Conservation (phyloP, 92 coral and sea anemone genomes). For the Parazoanthus darwini region DNA sequence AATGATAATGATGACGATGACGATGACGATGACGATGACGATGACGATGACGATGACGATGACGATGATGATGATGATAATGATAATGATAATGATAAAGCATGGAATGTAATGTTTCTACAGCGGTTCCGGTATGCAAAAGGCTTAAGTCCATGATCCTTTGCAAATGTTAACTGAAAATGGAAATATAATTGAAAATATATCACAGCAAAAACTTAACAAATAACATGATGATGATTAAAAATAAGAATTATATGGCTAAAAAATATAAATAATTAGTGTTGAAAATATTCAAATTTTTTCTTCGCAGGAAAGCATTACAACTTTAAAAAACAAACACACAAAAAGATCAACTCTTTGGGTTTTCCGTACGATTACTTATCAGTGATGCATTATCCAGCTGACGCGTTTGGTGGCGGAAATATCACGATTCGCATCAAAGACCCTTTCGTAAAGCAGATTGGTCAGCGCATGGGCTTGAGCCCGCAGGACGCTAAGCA, state of each 20-base stretch:
- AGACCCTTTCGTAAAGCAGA: conserved; percentile 27
- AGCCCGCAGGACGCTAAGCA: conserved; percentile 49
- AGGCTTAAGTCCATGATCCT: too few relatives aligned
- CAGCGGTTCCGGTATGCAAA: too few relatives aligned
- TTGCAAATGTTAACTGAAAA: too few relatives aligned
- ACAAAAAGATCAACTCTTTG: not conserved
- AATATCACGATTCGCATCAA: conserved; percentile 2
- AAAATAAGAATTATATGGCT: not conserved
- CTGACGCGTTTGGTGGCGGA: conserved; percentile 17
- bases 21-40: too few relatives aligned
- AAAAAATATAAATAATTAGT: not conserved
- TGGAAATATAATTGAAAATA: too few relatives aligned
- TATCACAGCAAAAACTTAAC: too few relatives aligned
- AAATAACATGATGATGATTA: not conserved
- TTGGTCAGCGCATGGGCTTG: conserved; percentile 45
- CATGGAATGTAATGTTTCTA: too few relatives aligned
- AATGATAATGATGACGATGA: too few relatives aligned
- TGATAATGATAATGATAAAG: too few relatives aligned
- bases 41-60: too few relatives aligned
- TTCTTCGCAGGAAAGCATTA: not conserved
- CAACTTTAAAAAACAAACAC: conserved; percentile 5
- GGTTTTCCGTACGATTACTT: conserved; percentile 12
- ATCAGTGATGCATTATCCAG: conserved; percentile 14
- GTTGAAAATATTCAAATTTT: not conserved
- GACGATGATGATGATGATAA: too few relatives aligned